Conservation (phyloP, 1,140 invertebrate species). For the Calephelis virginiensis region DNA sequence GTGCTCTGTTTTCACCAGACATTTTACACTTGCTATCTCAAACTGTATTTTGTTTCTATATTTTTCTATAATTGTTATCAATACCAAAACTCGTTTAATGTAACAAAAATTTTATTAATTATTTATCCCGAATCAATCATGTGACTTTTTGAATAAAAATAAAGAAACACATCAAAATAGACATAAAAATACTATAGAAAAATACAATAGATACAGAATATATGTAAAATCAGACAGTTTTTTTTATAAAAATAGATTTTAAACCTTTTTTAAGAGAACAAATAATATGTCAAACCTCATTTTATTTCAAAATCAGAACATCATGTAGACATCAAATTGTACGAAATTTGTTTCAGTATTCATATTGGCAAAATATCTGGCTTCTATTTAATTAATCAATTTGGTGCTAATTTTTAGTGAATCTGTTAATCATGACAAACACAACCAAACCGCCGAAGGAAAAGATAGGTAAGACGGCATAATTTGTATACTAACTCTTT, state of each 20-base stretch:
- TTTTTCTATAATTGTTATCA: no score
- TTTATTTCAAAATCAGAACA: constrained; percentile 46
- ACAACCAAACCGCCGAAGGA: constrained; percentile 51
- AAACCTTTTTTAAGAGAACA: neutral
- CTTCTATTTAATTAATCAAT: constrained; percentile 2
- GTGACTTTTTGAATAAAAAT: no score
- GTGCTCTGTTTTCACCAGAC: no score
- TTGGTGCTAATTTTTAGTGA: constrained; percentile 22
- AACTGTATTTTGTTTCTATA: no score
- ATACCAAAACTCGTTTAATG: no score
- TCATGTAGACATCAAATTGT: constrained; percentile 38
- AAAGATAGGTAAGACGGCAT: constrained; percentile 49
- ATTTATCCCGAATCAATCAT: no score
- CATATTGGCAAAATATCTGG: neutral
- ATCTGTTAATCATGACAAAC: constrained; percentile 43
- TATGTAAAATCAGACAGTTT: neutral
- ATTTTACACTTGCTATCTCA: no score
- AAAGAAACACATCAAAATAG: no score
- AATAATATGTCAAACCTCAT: neutral
- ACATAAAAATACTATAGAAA: no score
- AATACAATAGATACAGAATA: no score
- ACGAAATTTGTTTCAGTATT: constrained; percentile 29
- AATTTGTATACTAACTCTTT: neutral
- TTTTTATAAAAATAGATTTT: neutral
- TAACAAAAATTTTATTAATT: no score